Evolutionary conservation across 2,888 invertebrate species (phyloP).

Genomic region (Neocrepidodera transversa): DNA sequence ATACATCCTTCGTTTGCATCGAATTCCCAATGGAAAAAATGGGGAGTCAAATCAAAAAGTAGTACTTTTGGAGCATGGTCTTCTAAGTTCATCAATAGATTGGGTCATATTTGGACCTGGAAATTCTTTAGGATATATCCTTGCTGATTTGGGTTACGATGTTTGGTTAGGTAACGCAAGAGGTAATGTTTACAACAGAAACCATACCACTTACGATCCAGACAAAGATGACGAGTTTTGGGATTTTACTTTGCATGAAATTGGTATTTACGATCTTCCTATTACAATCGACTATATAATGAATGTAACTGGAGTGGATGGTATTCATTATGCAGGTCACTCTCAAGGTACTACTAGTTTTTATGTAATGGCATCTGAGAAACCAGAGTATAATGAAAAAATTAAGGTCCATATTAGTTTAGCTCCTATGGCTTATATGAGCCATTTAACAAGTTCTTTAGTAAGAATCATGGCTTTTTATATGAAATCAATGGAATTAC

Average conservation of each 20-base stretch:
- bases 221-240: constrained; percentile 55
- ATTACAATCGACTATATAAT: constrained; percentile 80
- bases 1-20: constrained; percentile 64
- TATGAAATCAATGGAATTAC: constrained; percentile 3
- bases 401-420: constrained; percentile 71
- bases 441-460: too few relatives aligned
- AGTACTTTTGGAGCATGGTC: constrained; percentile 64
- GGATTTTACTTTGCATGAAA: constrained; percentile 79
- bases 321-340: constrained; percentile 81
- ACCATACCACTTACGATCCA: constrained; percentile 44
- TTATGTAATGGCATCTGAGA: constrained; percentile 71
- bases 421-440: too few relatives aligned
- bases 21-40: constrained; percentile 62
- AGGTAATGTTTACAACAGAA: constrained; percentile 44
- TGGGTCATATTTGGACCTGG: constrained; percentile 65
- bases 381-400: constrained; percentile 72
- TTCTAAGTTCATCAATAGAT: constrained; percentile 63
- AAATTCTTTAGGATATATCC: constrained; percentile 52
- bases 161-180: constrained; percentile 50
- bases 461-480: constrained; percentile 46
- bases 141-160: constrained; percentile 51
- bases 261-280: constrained; percentile 80
- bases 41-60: constrained; percentile 47
- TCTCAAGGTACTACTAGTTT: constrained; percentile 78
- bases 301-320: constrained; percentile 63